Percentiles rank a stretch among this genome's conserved stretches.
Conservation (phyloP, 2,113 vertebrate genomes). For the Heterotis niloticus region DNA sequence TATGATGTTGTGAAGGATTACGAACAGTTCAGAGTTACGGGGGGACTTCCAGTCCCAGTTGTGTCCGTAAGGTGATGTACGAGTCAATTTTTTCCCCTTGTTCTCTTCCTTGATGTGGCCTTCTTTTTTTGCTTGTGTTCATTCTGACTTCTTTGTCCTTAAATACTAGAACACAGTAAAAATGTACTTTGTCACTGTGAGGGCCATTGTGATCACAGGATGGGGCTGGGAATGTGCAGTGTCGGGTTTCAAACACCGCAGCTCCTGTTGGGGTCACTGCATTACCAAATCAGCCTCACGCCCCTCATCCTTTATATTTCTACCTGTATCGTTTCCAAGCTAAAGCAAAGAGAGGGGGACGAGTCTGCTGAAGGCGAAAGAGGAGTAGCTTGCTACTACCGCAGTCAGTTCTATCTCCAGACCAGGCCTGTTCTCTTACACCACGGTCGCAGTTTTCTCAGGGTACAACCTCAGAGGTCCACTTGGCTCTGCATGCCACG, state of each 20-base stretch:
- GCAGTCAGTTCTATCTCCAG: not conserved
- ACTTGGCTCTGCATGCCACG: not conserved
- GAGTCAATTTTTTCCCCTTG: too few relatives aligned
- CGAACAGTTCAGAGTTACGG: too few relatives aligned
- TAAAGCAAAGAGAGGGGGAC: not conserved
- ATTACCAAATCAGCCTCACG: not conserved
- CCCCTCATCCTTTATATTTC: not conserved
- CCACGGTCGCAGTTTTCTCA: not conserved
- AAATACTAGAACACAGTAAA: not conserved
- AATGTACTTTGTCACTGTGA: not conserved
- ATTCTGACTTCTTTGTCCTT: too few relatives aligned
- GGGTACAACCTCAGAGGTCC: too few relatives aligned
- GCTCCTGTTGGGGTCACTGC: not conserved
- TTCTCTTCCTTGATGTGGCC: too few relatives aligned
- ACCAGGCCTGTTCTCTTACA: not conserved
- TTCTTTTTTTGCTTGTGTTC: too few relatives aligned
- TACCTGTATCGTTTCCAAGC: not conserved
- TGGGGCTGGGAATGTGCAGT: not conserved
- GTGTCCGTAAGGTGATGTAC: too few relatives aligned
- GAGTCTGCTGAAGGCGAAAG: not conserved
- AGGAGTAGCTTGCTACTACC: not conserved
- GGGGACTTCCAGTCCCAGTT: too few relatives aligned
- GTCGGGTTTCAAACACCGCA: not conserved
- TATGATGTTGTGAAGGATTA: too few relatives aligned
- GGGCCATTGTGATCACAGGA: too few relatives aligned